phyloP scores from a whole-genome alignment of 2,113 vertebrate species.

The Proteles cristata region DNA sequence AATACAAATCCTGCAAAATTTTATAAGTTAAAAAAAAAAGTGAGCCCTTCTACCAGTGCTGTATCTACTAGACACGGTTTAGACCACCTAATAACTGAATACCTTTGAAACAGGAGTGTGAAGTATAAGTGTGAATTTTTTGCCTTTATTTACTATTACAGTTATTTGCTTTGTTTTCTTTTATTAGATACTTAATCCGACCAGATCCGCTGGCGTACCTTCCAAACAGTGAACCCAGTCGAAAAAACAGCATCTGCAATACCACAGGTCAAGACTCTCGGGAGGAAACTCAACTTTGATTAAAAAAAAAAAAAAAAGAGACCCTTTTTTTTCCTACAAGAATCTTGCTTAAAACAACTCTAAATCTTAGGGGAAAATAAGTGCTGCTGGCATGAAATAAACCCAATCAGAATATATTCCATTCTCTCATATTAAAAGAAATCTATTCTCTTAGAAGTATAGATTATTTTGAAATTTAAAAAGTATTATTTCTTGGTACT shows the following conservation, averaged over 20 bases:
- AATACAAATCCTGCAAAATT: background rate
- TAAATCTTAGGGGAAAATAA: constrained; percentile 64
- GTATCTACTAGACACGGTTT: background rate
- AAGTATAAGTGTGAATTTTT: background rate
- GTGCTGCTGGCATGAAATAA: constrained; percentile 24
- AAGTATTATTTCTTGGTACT: constrained; percentile 45
- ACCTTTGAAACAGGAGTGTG: background rate
- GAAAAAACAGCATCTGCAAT: constrained; percentile 87
- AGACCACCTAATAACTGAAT: background rate
- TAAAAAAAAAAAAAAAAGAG: constrained; percentile 54
- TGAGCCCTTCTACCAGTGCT: background rate
- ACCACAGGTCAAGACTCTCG: constrained; percentile 84
- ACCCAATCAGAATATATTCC: constrained; percentile 64
- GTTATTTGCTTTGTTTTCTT: constrained; percentile 46
- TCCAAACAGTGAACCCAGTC: constrained; percentile 84
- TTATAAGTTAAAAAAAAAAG: background rate
- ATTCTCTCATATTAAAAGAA: constrained; percentile 52
- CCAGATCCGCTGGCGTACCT: constrained; percentile 90
- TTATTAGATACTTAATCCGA: constrained; percentile 88
- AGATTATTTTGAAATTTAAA: constrained; percentile 58
- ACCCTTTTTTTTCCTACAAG: constrained; percentile 73
- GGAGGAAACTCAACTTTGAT: constrained; percentile 90
- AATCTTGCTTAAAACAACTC: constrained; percentile 70
- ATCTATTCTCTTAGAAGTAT: constrained; percentile 63
- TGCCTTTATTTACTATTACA: background rate